A percentile compares a stretch with the other conserved stretches of the same genome.
phyloP scores from a whole-genome alignment of 2,113 vertebrate species.

The Aptenodytes forsteri region DNA sequence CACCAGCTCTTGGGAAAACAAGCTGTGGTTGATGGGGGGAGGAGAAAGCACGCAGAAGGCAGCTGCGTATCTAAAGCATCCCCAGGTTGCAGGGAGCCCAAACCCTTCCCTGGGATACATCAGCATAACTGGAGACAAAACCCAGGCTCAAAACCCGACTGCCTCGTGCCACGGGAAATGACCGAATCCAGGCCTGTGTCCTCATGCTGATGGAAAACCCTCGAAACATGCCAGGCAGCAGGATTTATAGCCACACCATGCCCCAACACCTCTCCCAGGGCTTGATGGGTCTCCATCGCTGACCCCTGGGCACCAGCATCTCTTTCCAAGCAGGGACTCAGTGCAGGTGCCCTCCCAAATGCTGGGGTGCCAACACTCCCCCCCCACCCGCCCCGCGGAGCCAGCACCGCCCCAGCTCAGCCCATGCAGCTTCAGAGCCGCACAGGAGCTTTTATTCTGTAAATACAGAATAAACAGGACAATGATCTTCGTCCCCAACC shows the following conservation, averaged over 20 bases:
- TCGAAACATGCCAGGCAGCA: rapidly evolving
- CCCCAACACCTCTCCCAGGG: neutral
- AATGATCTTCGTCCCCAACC: rapidly evolving
- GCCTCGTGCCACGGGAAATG: rapidly evolving
- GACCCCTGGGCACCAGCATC: neutral
- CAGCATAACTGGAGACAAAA: neutral
- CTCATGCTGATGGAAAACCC: rapidly evolving
- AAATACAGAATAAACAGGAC: neutral
- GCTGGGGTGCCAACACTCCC: neutral
- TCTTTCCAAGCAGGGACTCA: neutral
- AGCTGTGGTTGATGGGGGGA: neutral
- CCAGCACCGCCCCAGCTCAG: neutral
- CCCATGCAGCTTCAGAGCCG: neutral
- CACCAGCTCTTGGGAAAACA: neutral
- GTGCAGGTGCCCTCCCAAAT: neutral
- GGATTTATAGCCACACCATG: neutral
- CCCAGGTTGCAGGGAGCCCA: neutral
- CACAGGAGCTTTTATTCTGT: neutral
- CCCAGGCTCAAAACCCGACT: neutral
- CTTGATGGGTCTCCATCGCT: rapidly evolving
- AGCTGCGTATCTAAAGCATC: neutral
- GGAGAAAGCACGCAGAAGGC: neutral
- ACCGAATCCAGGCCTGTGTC: neutral
- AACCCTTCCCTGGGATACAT: neutral
- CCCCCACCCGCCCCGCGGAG: rapidly evolving